Base-by-base conservation (phyloP, 2,113 vertebrate genomes). In the Anolis carolinensis region DNA sequence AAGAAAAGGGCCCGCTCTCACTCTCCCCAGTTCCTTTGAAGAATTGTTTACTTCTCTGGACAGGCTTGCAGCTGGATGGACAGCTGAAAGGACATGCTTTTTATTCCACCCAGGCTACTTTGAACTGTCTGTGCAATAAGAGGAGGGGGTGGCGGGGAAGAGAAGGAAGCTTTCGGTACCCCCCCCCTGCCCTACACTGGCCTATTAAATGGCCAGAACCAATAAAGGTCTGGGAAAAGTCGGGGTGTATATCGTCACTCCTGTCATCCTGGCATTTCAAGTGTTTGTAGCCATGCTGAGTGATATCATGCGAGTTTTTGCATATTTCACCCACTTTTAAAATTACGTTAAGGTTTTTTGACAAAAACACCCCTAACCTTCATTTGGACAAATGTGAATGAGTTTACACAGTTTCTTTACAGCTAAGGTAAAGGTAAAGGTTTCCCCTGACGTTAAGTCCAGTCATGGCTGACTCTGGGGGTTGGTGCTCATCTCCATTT, bases 31-130 rank as follows among this genome's bases (percentile, higher is more conserved):
- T 88, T 82, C 82, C 87, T 93, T 89, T 90, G 91, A 93, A 94
- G 90, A 87, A 79, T 27, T 88, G 85, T 70, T 93, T 89, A 89
- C 86, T 92, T 62, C 27, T 67, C 2, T 0, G 8, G 74, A 82
- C 84, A 84, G 85, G 91, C 75, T 90, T 89, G 90, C 92, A 87
- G 92, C 87, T 92, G 93, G 88, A 86, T 86, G 2, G 27, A 88
- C 89, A 90, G 90, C 87, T 94, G 93, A 94, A 90, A 92, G 91
- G 91, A 86, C 88, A 88, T 73, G 81, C 0, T 0, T 48, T 67
- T 10, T n/a, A 27, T 5, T 25, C 68, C 91, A 81, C 88, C 52
- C 20, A 84, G 92, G 89, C 90, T 67, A n/a, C 27, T 73, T 48
- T 90, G 87, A 92, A 87, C 76, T 0, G 75, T 83, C 88, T 85